Percentiles rank a stretch among this genome's conserved stretches.
Evolutionary conservation across 2,888 invertebrate genomes (phyloP).

Genomic region (Drosophila dives): DNA sequence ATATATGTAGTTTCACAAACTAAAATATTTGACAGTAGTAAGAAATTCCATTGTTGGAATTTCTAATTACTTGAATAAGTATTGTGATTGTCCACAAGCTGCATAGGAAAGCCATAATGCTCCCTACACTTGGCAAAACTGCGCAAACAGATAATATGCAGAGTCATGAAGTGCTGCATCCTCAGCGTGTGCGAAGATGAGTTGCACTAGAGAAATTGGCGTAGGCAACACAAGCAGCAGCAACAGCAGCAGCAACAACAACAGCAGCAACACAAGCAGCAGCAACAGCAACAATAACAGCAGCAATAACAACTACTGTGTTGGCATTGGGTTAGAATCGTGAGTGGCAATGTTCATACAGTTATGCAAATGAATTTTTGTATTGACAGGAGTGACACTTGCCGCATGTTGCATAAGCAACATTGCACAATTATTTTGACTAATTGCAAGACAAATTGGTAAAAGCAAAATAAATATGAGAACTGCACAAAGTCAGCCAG

Average conservation of each 20-base stretch:
- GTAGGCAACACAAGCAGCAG: constrained; percentile 40
- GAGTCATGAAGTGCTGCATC: constrained; percentile 61
- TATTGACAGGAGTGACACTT: constrained; percentile 76
- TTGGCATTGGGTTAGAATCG: constrained; percentile 52
- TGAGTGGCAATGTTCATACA: constrained; percentile 59
- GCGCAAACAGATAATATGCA: constrained; percentile 62
- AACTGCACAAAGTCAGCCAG: constrained; percentile 22
- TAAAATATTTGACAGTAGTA: background rate
- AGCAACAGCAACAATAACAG: background rate
- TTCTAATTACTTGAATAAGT: constrained; percentile 27
- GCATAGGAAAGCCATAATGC: constrained; percentile 50
- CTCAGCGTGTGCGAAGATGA: constrained; percentile 68
- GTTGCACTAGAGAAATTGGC: constrained; percentile 67
- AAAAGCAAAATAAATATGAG: constrained; percentile 33
- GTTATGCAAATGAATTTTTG: constrained; percentile 75
- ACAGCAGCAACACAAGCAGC: constrained; percentile 6
- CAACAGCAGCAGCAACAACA: constrained; percentile 15
- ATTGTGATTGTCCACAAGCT: constrained; percentile 36
- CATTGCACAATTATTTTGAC: constrained; percentile 78
- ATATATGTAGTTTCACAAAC: background rate
- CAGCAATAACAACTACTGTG: constrained; percentile 16
- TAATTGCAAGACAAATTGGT: constrained; percentile 74
- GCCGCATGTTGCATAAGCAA: constrained; percentile 73
- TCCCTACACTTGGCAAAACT: constrained; percentile 30
- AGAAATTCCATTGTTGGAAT: constrained; percentile 8